Base-by-base conservation (phyloP, 2,888 invertebrate species). In the Eupithecia insigniata region DNA sequence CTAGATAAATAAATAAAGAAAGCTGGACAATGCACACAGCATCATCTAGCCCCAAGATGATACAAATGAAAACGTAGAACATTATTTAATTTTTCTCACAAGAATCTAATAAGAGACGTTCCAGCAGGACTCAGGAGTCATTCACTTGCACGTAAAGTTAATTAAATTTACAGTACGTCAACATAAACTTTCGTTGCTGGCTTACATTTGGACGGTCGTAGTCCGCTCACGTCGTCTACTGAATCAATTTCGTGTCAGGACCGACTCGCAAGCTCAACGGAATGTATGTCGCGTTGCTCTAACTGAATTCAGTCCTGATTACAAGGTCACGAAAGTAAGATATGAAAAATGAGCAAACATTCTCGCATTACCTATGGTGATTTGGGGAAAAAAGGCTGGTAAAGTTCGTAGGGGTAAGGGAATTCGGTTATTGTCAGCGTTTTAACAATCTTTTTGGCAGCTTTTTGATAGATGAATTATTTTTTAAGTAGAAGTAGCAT, bases 181-280 rank as follows among this genome's bases (percentile, higher is more conserved):
- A 87, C 88, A 87, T 88, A 90, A 91, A 91, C 89, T 90, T 90
- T 86, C 85, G 85, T 86, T 85, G 84, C 82, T 85, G 86, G 86
- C 83, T 85, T 88, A 90, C 90, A 90, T 91, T 92, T 91, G 90
- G 89, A 90, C 90, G 85, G 83, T 88, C 88, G 83, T 61, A 93
- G 87, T 88, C 92, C 75, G 78, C 84, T 86, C 93, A 93, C 93
- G 93, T 92, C 86, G 78, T 81, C 82, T 87, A 88, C 89, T 93
- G 92, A 92, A 93, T 93, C 93, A 93, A 92, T 93, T 93, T 90
- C 88, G 86, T 88, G 91, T 91, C 90, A 89, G 89, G 81, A 86
- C 82, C 82, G 80, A 85, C 87, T 86, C 84, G 81, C 77, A 43
- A 72, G 84, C 87, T 81, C 86, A 87, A 85, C 87, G 85, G 81